Evolutionary conservation across 1,140 invertebrate species (phyloP).

Genomic region (Tribolium castaneum): DNA sequence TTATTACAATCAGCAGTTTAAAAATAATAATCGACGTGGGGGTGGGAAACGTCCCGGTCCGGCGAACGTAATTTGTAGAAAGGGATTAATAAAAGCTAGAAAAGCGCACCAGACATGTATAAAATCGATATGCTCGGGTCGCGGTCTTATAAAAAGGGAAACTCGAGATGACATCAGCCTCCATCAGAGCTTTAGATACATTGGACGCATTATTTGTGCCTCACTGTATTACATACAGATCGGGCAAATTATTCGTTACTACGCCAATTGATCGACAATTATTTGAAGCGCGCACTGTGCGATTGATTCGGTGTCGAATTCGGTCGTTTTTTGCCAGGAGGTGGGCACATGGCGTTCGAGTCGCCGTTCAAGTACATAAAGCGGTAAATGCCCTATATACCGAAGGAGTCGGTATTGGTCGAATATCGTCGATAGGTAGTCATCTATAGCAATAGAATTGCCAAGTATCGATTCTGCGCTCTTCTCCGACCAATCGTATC

Average conservation of each 20-base stretch:
- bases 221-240: too few species aligned
- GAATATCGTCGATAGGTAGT: slow-evolving; percentile 64
- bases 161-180: slow-evolving; percentile 47
- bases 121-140: slow-evolving; percentile 51
- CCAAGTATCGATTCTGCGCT: slow-evolving; percentile 64
- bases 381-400: slow-evolving; percentile 52
- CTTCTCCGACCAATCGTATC: slow-evolving; percentile 55
- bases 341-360: not conserved
- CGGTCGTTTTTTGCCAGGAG: not conserved
- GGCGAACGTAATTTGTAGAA: slow-evolving; percentile 47
- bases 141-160: slow-evolving; percentile 48
- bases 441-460: slow-evolving; percentile 65
- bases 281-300: not conserved
- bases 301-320: not conserved
- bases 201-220: not conserved
- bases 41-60: slow-evolving; percentile 7
- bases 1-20: not conserved
- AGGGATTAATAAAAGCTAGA: slow-evolving; percentile 50
- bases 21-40: not conserved
- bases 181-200: slow-evolving; percentile 17
- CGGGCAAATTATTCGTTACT: too few species aligned
- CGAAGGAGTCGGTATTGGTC: slow-evolving; percentile 56
- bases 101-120: slow-evolving; percentile 50
- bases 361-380: slow-evolving; percentile 11
- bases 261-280: too few species aligned